Base-by-base conservation (phyloP, 2,888 invertebrate species). In the Brachypterus glaber region DNA sequence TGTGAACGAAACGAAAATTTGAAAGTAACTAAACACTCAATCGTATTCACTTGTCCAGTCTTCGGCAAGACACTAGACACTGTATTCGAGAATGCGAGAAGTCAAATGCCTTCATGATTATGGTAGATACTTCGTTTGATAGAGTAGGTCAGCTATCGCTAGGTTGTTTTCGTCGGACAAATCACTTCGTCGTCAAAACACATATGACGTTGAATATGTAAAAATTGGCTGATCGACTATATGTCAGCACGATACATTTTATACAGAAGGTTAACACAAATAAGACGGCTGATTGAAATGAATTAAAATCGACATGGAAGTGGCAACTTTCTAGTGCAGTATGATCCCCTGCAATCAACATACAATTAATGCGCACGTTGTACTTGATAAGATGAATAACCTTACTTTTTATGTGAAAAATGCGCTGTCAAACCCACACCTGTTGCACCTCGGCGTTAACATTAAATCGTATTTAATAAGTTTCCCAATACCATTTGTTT, bases 311-410 rank as follows among this genome's bases (percentile, higher is more conserved):
- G 37, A 25, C 35, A 38, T 37, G 47, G 50, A 52, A 53, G 54
- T 58, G 55, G 55, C 43, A 52, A 59, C 58, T 58, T 59, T 58
- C 57, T 58, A 58, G 8, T 4, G 12, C 21, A 56, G 53, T 55
- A 36, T 35, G 39, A 41, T 36, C 41, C 45, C 49, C 44, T 46
- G 44, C 48, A 41, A 38, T 43, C 33, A 32, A 33, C 36, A 40
- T 32, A 37, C 35, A 31, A 42, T 39, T 33, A 35, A 33, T 31
- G 37, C 37, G 41, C 46, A 48, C 35, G 38, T 45, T 45, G 47
- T 40, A 47, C 40, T 43, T 43, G 44, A 39, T 34, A 37, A 46
- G 41, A 40, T 33, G 36, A 44, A 40, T 36, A 45, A 43, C 43
- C 43, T 47, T 35, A n/a, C n/a, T n/a, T n/a, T n/a, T n/a, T n/a